Base-by-base conservation (phyloP, 2,113 vertebrate species). In the Lagopus leucura region DNA sequence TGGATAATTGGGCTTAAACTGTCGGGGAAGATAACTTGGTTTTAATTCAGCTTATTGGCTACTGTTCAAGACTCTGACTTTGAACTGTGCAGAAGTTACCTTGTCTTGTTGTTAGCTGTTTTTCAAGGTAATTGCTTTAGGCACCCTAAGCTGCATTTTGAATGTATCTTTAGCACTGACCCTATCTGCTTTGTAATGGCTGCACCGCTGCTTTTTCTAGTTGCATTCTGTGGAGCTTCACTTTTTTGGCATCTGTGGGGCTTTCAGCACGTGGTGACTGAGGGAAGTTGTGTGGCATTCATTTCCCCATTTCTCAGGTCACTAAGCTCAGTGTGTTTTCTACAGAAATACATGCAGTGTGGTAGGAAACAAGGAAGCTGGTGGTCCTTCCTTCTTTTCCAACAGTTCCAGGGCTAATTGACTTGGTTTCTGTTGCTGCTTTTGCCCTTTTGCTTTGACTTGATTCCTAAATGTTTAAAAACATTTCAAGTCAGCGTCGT, bases 231-330 rank as follows among this genome's bases (percentile, higher is more conserved):
- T 66, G 81, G 52, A 88, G 48, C 61, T 6, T 92, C 75, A 71
- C 32, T 47, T 11, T 75, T 87, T 67, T 95, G 92, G 82, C 93
- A 90, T 82, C 7, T 18, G 70, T 4, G 4, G 88, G 82, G 91
- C 90, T 91, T 92, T 65, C 16, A 85, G 77, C 4, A 9, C 78
- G 57, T 94, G 66, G 86, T 95, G 88, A 86, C 76, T 93, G 92
- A 86, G 87, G 82, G 91, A 94, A 93, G 80, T 83, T 94, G 60
- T 91, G 95, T 92, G 89, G 86, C 93, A 92, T 96, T 92, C 72
- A 77, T 43, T 96, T 95, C 80, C 89, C 76, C 28, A 27, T 93
- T 92, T 90, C 80, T 93, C 67, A 94, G 92, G 90, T 90, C 70
- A 47, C 90, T 93, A 88, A 50, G 61, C 36, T 91, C 63, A 28